Evolutionary conservation across 2,888 invertebrate species (phyloP), one percentile per base, ranked within the genome.

Genomic region (Volucella bombylans): DNA sequence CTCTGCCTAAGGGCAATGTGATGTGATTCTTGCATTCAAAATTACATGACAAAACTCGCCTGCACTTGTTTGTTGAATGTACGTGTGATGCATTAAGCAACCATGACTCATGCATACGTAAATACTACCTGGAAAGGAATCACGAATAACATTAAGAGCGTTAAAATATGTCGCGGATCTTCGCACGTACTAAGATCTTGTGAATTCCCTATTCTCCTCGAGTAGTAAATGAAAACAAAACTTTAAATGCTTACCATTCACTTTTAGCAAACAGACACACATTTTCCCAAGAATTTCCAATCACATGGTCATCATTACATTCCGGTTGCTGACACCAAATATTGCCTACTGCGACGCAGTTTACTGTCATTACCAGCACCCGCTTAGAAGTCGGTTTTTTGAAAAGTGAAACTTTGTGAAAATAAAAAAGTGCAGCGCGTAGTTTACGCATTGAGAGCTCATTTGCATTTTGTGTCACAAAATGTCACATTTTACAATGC

Each of bases 391-490:
- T 62, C 15, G 8, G 47, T 23, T 45, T 11, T 4, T 23, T n/a
- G n/a, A n/a, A 61, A 71, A 62, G 61, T 62, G 52, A 72, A 72
- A 72, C 31, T 45, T 12, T 49, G 18, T 6, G 18, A 15, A 14
- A 11, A 41, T 9, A 39, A 12, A 61, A 71, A 72, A 52, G 39
- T 71, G 59, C 61, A 50, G 41, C 9, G 31, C 31, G 41, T 15
- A 14, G 38, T 38, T 43, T 43, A 41, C 31, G 31, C 41, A 52
- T 59, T n/a, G 18, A 55, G 18, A 49, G 23, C 38, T 72, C 43
- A 72, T 72, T 72, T 72, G 8, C 31, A 72, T 62, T 31, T 41
- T 54, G 14, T 9, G 38, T 52, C 72, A 72, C 72, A 43, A 62
- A 62, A 14, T 15, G 41, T 50, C 14, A 14, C 50, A 61, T 61